Conservation (phyloP, 2,113 vertebrate genomes). For the Cyprinus carpio region DNA sequence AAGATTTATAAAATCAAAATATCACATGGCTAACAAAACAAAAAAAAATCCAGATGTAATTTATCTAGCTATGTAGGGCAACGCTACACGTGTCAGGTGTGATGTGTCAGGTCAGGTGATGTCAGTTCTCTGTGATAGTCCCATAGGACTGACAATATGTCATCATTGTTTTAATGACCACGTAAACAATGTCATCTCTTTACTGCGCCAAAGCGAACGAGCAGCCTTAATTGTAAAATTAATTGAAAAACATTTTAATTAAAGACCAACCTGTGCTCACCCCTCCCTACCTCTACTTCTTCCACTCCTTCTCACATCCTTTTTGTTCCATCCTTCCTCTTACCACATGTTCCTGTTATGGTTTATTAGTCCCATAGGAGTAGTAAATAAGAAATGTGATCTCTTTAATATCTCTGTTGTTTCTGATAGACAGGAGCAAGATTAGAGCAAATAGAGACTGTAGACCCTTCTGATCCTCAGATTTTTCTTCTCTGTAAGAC, state of each 20-base stretch:
- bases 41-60: neutral
- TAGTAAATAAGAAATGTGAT: neutral
- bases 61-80: slow-evolving; percentile 42
- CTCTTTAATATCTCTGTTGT: neutral
- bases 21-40: too few species aligned
- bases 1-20: neutral
- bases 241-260: slow-evolving; percentile 80
- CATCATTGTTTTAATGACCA: slow-evolving; percentile 77
- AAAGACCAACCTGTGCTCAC: slow-evolving; percentile 69
- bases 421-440: neutral
- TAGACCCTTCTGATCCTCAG: neutral
- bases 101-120: slow-evolving; percentile 65
- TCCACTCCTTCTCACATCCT: slow-evolving; percentile 39
- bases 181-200: slow-evolving; percentile 72
- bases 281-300: slow-evolving; percentile 46
- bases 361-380: neutral
- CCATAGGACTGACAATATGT: slow-evolving; percentile 72
- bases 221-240: slow-evolving; percentile 77
- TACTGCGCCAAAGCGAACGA: slow-evolving; percentile 74
- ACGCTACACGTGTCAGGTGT: slow-evolving; percentile 35
- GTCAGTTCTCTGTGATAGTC: slow-evolving; percentile 59
- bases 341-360: neutral
- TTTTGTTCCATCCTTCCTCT: slow-evolving; percentile 20
- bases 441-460: neutral
- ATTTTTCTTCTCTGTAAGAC: neutral